Conservation (phyloP, 2,113 vertebrate genomes). For the Cheirogaleus medius region DNA sequence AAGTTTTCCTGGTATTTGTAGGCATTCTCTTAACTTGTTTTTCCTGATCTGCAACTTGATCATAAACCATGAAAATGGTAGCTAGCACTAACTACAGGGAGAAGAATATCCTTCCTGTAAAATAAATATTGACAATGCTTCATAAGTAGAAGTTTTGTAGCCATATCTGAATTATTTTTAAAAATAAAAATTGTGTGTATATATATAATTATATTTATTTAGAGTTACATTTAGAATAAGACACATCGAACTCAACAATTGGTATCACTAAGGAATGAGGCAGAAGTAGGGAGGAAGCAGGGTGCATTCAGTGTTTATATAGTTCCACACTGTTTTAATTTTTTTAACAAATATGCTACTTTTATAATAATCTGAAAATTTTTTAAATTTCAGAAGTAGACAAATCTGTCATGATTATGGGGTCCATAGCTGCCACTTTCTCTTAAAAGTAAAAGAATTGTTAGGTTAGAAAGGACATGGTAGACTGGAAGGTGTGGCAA, state of each 20-base stretch:
- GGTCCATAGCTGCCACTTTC: background rate
- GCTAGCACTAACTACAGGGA: background rate
- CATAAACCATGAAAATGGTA: background rate
- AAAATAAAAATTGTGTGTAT: background rate
- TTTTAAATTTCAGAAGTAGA: background rate
- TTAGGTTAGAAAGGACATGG: background rate
- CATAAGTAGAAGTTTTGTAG: background rate
- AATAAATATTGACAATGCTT: background rate
- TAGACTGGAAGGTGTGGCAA: background rate
- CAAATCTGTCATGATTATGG: background rate
- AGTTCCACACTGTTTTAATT: background rate
- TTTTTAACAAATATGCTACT: background rate
- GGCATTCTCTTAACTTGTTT: slow-evolving; percentile 18
- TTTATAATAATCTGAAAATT: background rate
- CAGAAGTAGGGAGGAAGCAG: background rate
- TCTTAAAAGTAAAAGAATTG: background rate
- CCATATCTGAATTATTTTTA: background rate
- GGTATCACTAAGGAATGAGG: background rate
- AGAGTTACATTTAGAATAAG: background rate
- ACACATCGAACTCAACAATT: background rate
- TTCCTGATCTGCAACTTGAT: slow-evolving; percentile 47
- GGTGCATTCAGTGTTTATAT: background rate
- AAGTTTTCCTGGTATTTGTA: background rate
- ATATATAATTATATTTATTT: background rate
- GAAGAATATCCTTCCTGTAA: background rate